phyloP scores from a whole-genome alignment of 2,113 vertebrate species.

The Taurulus bubalis region DNA sequence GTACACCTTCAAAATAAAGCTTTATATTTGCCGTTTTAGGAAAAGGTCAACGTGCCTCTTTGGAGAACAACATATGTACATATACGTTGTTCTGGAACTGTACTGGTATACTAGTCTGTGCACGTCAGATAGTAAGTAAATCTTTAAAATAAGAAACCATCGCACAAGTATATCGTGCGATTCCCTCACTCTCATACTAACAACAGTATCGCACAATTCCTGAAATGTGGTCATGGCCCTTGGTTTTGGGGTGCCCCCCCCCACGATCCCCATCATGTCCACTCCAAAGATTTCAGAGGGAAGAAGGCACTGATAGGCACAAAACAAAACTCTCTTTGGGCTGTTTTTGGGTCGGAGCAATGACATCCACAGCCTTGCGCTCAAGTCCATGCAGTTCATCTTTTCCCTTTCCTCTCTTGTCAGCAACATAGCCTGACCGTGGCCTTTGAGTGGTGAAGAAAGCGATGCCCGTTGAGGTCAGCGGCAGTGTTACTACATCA shows the following conservation, averaged over 20 bases:
- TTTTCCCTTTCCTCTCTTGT: constrained; percentile 56
- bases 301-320: neutral
- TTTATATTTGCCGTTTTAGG: neutral
- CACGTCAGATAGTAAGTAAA: neutral
- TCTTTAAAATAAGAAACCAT: too few species aligned
- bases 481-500: constrained; percentile 55
- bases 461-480: constrained; percentile 65
- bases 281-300: too few species aligned
- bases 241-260: too few species aligned
- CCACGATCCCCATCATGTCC: too few species aligned
- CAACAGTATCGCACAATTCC: neutral
- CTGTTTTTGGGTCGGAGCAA: constrained; percentile 33
- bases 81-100: neutral
- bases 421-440: constrained; percentile 53
- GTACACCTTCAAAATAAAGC: neutral
- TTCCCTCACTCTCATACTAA: neutral
- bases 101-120: neutral
- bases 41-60: neutral
- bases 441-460: constrained; percentile 39
- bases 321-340: constrained; percentile 19
- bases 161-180: neutral
- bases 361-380: constrained; percentile 14
- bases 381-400: constrained; percentile 42
- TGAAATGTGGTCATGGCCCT: too few species aligned
- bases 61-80: neutral